A percentile compares a stretch with the other conserved stretches of the same genome.
Conservation (phyloP, 2,888 invertebrate species). For the Brachyptera putata region DNA sequence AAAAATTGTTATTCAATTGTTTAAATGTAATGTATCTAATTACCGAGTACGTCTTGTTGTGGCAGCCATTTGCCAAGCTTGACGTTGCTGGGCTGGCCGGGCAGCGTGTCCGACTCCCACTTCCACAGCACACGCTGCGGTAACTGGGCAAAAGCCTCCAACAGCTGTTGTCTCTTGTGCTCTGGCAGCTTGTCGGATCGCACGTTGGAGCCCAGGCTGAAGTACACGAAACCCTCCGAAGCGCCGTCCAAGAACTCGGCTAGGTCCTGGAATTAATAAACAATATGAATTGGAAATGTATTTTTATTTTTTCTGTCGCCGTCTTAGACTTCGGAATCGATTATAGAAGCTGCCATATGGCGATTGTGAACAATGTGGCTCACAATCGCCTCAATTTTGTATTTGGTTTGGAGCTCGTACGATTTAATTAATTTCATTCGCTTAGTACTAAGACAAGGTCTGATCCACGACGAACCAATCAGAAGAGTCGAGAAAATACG, state of each 20-base stretch:
- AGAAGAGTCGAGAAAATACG: too few species aligned
- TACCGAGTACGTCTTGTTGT: constrained; percentile 45
- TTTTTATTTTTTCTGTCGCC: too few species aligned
- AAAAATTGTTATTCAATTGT: too few species aligned
- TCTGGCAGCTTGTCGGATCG: constrained; percentile 45
- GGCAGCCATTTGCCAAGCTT: constrained; percentile 47
- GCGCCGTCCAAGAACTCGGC: constrained; percentile 44
- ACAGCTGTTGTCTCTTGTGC: constrained; percentile 43
- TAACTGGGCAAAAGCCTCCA: constrained; percentile 45
- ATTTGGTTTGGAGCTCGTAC: too few species aligned
- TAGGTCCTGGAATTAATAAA: constrained; percentile 1
- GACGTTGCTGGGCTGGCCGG: constrained; percentile 45
- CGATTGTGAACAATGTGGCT: too few species aligned
- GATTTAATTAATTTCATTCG: too few species aligned
- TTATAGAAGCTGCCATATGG: too few species aligned
- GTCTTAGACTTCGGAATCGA: too few species aligned
- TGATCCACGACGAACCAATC: too few species aligned
- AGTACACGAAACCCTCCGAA: constrained; percentile 47
- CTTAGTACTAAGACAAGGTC: too few species aligned
- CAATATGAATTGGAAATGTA: neutral
- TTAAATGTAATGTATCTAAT: too few species aligned
- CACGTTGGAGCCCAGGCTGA: constrained; percentile 49
- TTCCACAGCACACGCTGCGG: constrained; percentile 49
- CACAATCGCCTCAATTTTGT: too few species aligned
- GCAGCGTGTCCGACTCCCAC: constrained; percentile 45